Conservation (phyloP, 2,888 invertebrate genomes). For the Himalopsyche tibetana region DNA sequence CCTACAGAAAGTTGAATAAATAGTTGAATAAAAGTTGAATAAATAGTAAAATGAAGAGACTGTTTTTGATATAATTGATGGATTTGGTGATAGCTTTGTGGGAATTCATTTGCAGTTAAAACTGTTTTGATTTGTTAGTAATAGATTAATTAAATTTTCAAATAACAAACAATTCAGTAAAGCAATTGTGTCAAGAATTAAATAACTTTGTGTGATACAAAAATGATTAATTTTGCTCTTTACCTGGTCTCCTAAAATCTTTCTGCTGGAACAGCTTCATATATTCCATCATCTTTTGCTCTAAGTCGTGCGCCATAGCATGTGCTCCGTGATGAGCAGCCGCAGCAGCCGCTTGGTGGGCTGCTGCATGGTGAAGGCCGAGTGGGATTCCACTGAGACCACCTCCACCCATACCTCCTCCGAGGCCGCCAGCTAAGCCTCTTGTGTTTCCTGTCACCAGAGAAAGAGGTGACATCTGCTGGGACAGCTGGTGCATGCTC, state of each 20-base stretch:
- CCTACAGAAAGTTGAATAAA: slow-evolving; percentile 67
- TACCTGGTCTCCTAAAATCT: slow-evolving; percentile 64
- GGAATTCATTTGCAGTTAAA: too few species aligned
- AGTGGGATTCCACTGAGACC: slow-evolving; percentile 72
- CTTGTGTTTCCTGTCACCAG: slow-evolving; percentile 78
- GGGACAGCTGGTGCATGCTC: slow-evolving; percentile 73
- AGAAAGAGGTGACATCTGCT: slow-evolving; percentile 87
- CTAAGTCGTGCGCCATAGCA: slow-evolving; percentile 83
- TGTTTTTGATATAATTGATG: too few species aligned
- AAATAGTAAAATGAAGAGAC: too few species aligned
- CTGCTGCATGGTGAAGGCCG: slow-evolving; percentile 67
- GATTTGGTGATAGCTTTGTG: too few species aligned
- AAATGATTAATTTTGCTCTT: slow-evolving; percentile 9
- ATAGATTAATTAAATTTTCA: too few species aligned
- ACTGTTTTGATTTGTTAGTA: too few species aligned
- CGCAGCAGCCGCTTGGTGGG: slow-evolving; percentile 71
- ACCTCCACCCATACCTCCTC: slow-evolving; percentile 77
- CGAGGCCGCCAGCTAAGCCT: slow-evolving; percentile 69
- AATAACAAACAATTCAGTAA: too few species aligned
- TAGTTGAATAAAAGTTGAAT: not conserved
- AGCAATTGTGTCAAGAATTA: too few species aligned
- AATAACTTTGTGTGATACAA: too few species aligned
- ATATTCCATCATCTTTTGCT: slow-evolving; percentile 87
- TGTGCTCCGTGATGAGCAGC: slow-evolving; percentile 78
- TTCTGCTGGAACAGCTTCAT: slow-evolving; percentile 82